Base-by-base conservation (phyloP, 2,888 invertebrate species). In the Drepana falcataria region DNA sequence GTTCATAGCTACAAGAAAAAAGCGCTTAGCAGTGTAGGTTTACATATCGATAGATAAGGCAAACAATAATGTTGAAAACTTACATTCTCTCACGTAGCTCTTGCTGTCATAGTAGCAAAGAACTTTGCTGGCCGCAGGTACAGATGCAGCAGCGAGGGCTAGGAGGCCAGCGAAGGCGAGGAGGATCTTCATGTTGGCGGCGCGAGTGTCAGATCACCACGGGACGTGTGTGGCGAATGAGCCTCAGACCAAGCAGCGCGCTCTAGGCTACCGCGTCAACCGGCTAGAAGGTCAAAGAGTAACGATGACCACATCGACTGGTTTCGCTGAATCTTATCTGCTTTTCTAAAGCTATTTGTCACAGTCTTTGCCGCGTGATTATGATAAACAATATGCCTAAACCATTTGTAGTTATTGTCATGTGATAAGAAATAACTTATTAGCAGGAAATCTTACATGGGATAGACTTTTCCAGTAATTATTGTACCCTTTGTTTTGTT, bases 41-140 rank as follows among this genome's bases (percentile, higher is more conserved):
- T 1, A 44, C 3, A 7, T 44, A 44, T 6, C 5, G 37, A 37
- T 37, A 40, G 40, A 59, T 59, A 51, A 55, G 53, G 56, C 55
- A 58, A 52, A 57, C 56, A 54, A 57, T 54, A 57, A 51, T 49
- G 2, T 9, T n/a, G 58, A 52, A 54, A 58, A 91, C 92, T 92
- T 86, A 95, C 95, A 94, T 89, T 93, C 91, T 74, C 95, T 92
- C 71, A 92, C 91, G 78, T 92, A 93, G 64, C 95, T 93, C 77
- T 92, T 93, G 81, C 94, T 93, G 81, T 95, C 93, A 85, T 95
- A 95, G 79, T 93, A 95, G 77, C 95, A 95, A 69, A 95, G 86
- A 51, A 95, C 93, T 85, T 94, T 95, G 71, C 82, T 83, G 56
- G 88, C 78, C 37, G 79, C 71, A 4, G 84, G 78, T 37, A 87